These are phyloP conservation scores for Allobates femoralis DNA, from an alignment of 2,797 vertebrate species.

Conservation along the genomic window DNA sequence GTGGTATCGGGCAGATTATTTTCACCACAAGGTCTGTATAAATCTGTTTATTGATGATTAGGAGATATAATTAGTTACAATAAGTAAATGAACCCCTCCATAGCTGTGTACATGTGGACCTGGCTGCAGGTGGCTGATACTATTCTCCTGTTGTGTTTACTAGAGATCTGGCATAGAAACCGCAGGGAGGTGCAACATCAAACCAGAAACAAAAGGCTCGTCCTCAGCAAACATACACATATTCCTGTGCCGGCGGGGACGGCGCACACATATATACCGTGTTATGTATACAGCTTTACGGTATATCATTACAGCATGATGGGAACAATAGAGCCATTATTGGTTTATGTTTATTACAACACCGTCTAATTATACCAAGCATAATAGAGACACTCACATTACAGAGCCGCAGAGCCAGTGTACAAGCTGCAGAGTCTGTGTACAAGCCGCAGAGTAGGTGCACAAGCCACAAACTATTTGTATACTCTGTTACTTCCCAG, in stretches of 20 bases:
- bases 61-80: not conserved
- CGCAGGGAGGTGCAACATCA: conserved; percentile 37
- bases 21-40: not conserved
- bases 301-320: not conserved
- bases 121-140: not conserved
- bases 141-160: conserved; percentile 23
- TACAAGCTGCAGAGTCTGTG: too few relatives aligned
- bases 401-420: not conserved
- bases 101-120: not conserved
- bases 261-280: not conserved
- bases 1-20: not conserved
- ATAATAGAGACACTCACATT: not conserved
- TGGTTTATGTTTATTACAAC: not conserved
- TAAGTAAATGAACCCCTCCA: not conserved
- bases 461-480: too few relatives aligned
- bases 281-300: not conserved
- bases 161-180: conserved; percentile 31
- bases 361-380: not conserved
- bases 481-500: too few relatives aligned
- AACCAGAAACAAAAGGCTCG: conserved; percentile 52
- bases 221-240: conserved; percentile 28
- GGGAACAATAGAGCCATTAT: conserved; percentile 28
- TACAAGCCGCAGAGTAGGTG: too few relatives aligned
- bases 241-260: not conserved
- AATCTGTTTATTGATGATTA: conserved; percentile 7